Conservation (phyloP, 2,113 vertebrate species). For the Conger conger region DNA sequence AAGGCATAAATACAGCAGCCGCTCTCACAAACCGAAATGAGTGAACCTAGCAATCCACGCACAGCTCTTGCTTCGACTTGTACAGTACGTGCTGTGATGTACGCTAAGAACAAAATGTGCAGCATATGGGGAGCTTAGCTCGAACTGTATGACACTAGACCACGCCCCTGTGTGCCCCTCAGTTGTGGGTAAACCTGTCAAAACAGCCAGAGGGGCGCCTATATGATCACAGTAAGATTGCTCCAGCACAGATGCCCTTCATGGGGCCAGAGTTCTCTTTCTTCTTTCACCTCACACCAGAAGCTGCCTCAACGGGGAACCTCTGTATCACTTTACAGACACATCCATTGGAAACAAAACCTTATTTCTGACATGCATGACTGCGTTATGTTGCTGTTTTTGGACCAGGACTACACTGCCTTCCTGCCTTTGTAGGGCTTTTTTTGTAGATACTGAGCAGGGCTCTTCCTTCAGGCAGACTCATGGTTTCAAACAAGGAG, state of each 20-base stretch:
- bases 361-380: background rate
- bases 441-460: no score
- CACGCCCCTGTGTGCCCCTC: background rate
- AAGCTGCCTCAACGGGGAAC: background rate
- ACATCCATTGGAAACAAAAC: background rate
- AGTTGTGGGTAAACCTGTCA: constrained; percentile 2
- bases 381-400: background rate
- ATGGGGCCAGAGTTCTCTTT: background rate
- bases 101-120: background rate
- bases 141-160: background rate
- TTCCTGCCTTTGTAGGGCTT: background rate
- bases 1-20: background rate
- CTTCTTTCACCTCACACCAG: background rate
- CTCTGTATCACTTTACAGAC: background rate
- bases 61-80: background rate
- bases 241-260: background rate
- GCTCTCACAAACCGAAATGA: background rate
- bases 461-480: no score
- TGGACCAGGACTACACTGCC: background rate
- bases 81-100: background rate
- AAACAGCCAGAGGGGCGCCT: background rate
- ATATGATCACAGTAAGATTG: background rate
- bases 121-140: background rate
- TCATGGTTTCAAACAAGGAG: no score
- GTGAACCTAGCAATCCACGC: background rate